Conservation (phyloP, 2,113 vertebrate genomes). For the Equus przewalskii region DNA sequence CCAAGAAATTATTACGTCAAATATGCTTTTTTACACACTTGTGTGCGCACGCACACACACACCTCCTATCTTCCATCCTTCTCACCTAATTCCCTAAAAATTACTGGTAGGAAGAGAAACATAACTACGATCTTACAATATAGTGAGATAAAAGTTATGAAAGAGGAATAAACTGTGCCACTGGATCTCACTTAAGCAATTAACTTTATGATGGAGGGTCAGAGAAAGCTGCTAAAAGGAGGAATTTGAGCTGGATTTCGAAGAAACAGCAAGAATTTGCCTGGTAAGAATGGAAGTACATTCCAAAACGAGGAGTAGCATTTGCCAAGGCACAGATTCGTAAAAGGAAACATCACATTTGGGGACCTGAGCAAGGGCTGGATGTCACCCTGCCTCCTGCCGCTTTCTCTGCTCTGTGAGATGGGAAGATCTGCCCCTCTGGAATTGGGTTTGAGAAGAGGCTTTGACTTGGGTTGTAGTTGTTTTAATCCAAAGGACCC, state of each 20-base stretch:
- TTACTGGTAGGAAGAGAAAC: conserved; percentile 40
- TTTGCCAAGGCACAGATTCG: conserved; percentile 49
- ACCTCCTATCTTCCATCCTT: not conserved
- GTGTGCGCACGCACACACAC: not conserved
- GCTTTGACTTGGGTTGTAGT: not conserved
- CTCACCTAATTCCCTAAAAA: conserved; percentile 31
- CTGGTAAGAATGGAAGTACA: conserved; percentile 58
- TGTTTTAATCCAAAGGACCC: not conserved
- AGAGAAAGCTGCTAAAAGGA: conserved; percentile 47
- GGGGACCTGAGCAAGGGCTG: conserved; percentile 31
- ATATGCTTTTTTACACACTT: not conserved
- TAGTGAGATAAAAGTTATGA: conserved; percentile 59
- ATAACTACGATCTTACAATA: not conserved
- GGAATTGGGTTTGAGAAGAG: conserved; percentile 4
- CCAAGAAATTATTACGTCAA: not conserved
- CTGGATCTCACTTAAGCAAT: conserved; percentile 12
- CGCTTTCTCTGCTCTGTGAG: not conserved
- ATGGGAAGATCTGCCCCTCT: not conserved
- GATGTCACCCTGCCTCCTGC: not conserved
- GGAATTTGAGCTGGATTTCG: conserved; percentile 47
- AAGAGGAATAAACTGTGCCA: conserved; percentile 12
- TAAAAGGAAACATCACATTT: conserved; percentile 10
- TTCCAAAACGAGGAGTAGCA: conserved; percentile 37
- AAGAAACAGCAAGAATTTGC: conserved; percentile 53
- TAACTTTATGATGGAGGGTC: conserved; percentile 27